Percentiles rank a stretch among this genome's conserved stretches.
These are phyloP conservation scores for Troides oblongomaculatus DNA, from an alignment of 2,888 invertebrate species.

Conservation along the genomic window DNA sequence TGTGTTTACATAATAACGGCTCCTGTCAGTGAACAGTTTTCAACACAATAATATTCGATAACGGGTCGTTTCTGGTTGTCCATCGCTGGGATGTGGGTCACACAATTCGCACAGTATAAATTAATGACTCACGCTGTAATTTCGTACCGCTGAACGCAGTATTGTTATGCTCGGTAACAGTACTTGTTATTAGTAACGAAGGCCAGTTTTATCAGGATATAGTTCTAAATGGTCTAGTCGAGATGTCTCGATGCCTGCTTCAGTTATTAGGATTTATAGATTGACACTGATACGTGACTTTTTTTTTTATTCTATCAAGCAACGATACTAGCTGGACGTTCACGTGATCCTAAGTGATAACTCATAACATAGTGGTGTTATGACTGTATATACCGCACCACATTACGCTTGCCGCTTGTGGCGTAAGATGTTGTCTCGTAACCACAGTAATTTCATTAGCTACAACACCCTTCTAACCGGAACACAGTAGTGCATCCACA, in stretches of 20 bases:
- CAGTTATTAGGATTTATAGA: background rate
- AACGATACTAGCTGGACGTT: too few relatives aligned
- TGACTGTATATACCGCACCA: too few relatives aligned
- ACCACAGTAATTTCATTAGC: too few relatives aligned
- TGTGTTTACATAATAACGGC: constrained; percentile 36
- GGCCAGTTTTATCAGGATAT: background rate
- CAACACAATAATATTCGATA: constrained; percentile 20
- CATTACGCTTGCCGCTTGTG: too few relatives aligned
- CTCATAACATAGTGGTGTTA: too few relatives aligned
- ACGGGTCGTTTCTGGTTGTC: constrained; percentile 19
- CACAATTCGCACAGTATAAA: constrained; percentile 25
- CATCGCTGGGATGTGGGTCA: constrained; percentile 22
- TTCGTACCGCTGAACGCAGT: background rate
- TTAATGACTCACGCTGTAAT: constrained; percentile 9
- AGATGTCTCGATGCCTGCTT: background rate
- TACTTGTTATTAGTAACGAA: background rate
- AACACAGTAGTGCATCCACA: too few relatives aligned
- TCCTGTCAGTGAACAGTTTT: constrained; percentile 19
- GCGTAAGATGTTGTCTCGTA: too few relatives aligned
- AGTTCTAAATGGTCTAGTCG: background rate
- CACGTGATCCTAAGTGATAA: too few relatives aligned
- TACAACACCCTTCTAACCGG: too few relatives aligned
- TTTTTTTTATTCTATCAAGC: too few relatives aligned
- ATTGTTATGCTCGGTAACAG: constrained; percentile 1
- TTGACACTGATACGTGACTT: background rate